Evolutionary conservation across 2,797 vertebrate species (phyloP), one percentile per base, ranked within the genome.

Genomic region (Cuniculus paca): DNA sequence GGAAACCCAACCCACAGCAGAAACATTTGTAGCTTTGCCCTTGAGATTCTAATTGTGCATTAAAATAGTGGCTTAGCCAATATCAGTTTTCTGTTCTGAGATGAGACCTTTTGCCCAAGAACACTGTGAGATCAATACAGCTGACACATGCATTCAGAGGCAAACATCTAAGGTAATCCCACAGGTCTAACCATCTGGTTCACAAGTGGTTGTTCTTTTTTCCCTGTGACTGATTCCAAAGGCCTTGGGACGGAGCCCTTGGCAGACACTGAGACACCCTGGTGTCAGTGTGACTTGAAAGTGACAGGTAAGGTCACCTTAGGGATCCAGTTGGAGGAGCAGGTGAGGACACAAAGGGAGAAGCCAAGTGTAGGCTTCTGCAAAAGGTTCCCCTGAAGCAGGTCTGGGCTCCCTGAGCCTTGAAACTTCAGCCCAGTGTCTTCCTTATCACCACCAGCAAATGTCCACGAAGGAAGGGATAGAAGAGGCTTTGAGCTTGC

Each of bases 51-150:
- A 68, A 48, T 34, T 31, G 7, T 45, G 26, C 48, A 34, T 72
- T n/a, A 82, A 90, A 82, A 68, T 17, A 48, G 42, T 63, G 50
- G 20, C 60, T 88, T 61, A 42, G 78, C 39, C 14, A 81, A 19
- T 42, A 42, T 60, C 58, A 4, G 31, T 72, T 94, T 54, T 95
- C 75, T 92, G 52, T 77, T 56, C 65, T 86, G 65, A 85, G 82
- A 70, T 50, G 26, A 56, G 45, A 89, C 9, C 16, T 42, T 56
- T 34, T 61, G 60, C 58, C 79, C 72, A 34, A 52, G 24, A 77
- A 42, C 72, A 11, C 79, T 77, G 60, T 42, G 70, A 83, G 88
- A 84, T 61, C 65, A 79, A 52, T 22, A 39, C 17, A 22, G 48
- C n/a, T 74, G 48, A 84, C 36, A 36, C 9, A 34, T 9, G 6